A percentile compares a stretch with the other conserved stretches of the same genome.
phyloP scores from a whole-genome alignment of 2,797 vertebrate genomes.

The Tenualosa thibaudeaui region DNA sequence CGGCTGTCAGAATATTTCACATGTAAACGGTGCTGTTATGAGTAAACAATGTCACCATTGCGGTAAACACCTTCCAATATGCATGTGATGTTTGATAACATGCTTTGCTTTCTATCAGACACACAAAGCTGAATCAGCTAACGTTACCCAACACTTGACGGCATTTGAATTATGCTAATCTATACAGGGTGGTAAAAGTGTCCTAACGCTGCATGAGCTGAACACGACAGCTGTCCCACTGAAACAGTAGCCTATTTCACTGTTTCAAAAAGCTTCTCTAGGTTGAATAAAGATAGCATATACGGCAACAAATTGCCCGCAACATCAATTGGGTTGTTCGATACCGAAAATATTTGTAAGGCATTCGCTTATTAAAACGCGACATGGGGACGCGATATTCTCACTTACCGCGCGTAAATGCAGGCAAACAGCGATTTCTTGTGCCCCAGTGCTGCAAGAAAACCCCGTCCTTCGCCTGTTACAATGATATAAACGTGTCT shows the following conservation, averaged over 20 bases:
- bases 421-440: conserved; percentile 64
- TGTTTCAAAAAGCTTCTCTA: conserved; percentile 50
- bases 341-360: neutral
- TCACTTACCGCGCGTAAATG: conserved; percentile 51
- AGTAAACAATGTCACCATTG: conserved; percentile 9
- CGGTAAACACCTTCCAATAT: neutral
- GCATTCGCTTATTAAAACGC: conserved; percentile 40
- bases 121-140: neutral
- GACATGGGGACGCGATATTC: conserved; percentile 37
- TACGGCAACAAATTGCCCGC: neutral
- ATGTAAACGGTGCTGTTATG: conserved; percentile 7
- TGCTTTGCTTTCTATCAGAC: neutral
- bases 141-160: conserved; percentile 10
- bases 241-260: conserved; percentile 65
- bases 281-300: neutral
- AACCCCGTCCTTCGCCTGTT: neutral
- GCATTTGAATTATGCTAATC: conserved; percentile 55
- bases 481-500: conserved; percentile 11
- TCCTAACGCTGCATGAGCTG: conserved; percentile 57
- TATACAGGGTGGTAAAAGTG: conserved; percentile 63
- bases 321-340: neutral
- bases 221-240: conserved; percentile 70
- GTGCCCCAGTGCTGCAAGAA: neutral
- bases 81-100: neutral
- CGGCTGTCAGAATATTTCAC: neutral